Conservation (phyloP, 2,113 vertebrate species). For the Cathartes aura region DNA sequence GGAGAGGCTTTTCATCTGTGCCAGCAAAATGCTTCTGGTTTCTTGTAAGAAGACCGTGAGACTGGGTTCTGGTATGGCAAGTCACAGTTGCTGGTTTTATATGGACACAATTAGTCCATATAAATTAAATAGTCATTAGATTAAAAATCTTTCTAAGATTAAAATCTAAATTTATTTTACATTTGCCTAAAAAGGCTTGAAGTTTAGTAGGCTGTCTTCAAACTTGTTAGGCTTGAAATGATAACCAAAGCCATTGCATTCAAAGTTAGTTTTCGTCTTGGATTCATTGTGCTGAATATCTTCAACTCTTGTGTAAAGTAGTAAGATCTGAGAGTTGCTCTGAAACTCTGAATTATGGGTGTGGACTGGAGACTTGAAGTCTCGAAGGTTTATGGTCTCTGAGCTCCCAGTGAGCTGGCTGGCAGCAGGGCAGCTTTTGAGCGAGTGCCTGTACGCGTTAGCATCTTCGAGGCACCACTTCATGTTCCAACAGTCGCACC, state of each 20-base stretch:
- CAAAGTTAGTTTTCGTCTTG: not conserved
- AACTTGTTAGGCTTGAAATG: not conserved
- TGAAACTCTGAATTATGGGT: constrained; percentile 18
- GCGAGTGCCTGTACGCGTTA: not conserved
- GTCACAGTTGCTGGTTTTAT: not conserved
- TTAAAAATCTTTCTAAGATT: constrained; percentile 7
- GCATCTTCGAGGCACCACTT: not conserved
- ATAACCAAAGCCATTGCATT: not conserved
- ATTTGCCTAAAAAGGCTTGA: not conserved
- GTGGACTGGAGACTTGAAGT: constrained; percentile 24
- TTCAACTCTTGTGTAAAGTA: not conserved
- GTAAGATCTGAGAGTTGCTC: not conserved
- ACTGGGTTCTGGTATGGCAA: not conserved
- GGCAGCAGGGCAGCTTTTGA: not conserved
- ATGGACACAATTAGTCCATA: not conserved
- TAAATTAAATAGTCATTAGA: not conserved
- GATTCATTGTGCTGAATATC: not conserved
- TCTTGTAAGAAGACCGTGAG: not conserved
- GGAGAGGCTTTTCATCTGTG: constrained; percentile 11
- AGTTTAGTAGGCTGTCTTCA: not conserved
- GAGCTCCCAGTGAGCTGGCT: not conserved
- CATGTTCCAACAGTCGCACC: not conserved
- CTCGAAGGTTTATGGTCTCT: not conserved
- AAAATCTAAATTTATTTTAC: constrained; percentile 21
- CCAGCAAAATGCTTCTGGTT: not conserved